A percentile compares a stretch with the other conserved stretches of the same genome.
These are phyloP conservation scores for Pholis gunnellus DNA, from an alignment of 2,113 vertebrate species.

Conservation along the genomic window DNA sequence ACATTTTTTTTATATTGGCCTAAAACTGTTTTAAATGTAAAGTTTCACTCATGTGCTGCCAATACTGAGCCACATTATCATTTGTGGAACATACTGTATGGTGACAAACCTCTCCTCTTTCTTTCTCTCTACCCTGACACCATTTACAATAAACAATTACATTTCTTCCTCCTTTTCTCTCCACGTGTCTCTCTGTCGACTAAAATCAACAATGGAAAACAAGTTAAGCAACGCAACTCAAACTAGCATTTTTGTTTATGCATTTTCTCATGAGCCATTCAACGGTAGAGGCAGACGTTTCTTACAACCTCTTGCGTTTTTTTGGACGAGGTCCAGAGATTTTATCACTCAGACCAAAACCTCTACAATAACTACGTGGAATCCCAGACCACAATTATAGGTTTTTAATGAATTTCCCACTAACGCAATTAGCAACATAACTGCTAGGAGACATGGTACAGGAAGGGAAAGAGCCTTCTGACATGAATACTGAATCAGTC, in stretches of 20 bases:
- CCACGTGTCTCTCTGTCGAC: neutral
- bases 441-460: neutral
- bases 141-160: neutral
- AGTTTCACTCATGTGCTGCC: slow-evolving; percentile 15
- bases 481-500: neutral
- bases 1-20: neutral
- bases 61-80: neutral
- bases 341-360: slow-evolving; percentile 30
- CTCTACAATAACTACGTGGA: slow-evolving; percentile 3
- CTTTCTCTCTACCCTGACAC: neutral
- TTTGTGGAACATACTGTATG: neutral
- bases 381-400: neutral
- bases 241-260: neutral
- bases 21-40: slow-evolving; percentile 2
- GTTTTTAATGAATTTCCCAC: neutral
- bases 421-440: neutral
- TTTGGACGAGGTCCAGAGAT: slow-evolving; percentile 30
- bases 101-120: neutral
- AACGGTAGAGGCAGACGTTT: slow-evolving; percentile 19
- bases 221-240: slow-evolving; percentile 14
- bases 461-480: neutral
- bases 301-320: slow-evolving; percentile 9
- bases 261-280: slow-evolving; percentile 67
- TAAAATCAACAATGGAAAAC: slow-evolving; percentile 34
- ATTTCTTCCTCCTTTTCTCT: slow-evolving; percentile 15